These are phyloP conservation scores for Leptopterna dolabrata DNA, from an alignment of 2,888 invertebrate genomes.

Conservation along the genomic window DNA sequence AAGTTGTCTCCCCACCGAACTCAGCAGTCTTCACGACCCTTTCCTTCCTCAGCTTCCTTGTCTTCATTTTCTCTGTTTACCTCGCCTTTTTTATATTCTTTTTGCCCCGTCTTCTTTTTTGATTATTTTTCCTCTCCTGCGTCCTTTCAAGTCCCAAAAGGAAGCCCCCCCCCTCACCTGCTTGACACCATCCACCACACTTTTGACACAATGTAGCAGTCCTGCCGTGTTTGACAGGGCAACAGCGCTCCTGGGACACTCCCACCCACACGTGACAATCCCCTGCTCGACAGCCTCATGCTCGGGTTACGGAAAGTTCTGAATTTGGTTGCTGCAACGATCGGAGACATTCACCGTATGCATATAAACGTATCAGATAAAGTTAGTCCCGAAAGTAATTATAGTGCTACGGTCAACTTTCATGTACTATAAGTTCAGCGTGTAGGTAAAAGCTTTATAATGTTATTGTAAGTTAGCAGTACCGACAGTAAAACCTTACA, in stretches of 20 bases:
- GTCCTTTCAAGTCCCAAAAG: conserved; percentile 3
- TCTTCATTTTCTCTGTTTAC: conserved; percentile 14
- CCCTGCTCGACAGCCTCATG: background rate
- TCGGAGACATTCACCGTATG: background rate
- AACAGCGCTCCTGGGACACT: conserved; percentile 4
- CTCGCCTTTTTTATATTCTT: background rate
- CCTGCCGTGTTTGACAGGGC: conserved; percentile 12
- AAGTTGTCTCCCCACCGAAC: background rate
- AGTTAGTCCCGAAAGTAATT: too few species aligned
- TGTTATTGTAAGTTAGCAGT: too few species aligned
- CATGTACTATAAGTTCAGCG: too few species aligned
- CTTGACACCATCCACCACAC: background rate
- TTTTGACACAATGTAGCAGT: background rate
- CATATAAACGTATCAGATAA: too few species aligned
- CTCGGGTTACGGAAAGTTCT: background rate
- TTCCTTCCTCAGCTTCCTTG: background rate
- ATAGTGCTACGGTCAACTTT: too few species aligned
- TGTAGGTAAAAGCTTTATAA: too few species aligned
- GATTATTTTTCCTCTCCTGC: background rate
- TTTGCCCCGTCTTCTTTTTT: background rate
- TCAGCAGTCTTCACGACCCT: background rate
- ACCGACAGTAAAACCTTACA: too few species aligned
- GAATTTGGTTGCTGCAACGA: background rate
- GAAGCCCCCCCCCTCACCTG: background rate
- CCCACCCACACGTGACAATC: background rate